A percentile compares a stretch with the other conserved stretches of the same genome.
Conservation (phyloP, 2,797 vertebrate species). For the Melanogrammus aeglefinus region DNA sequence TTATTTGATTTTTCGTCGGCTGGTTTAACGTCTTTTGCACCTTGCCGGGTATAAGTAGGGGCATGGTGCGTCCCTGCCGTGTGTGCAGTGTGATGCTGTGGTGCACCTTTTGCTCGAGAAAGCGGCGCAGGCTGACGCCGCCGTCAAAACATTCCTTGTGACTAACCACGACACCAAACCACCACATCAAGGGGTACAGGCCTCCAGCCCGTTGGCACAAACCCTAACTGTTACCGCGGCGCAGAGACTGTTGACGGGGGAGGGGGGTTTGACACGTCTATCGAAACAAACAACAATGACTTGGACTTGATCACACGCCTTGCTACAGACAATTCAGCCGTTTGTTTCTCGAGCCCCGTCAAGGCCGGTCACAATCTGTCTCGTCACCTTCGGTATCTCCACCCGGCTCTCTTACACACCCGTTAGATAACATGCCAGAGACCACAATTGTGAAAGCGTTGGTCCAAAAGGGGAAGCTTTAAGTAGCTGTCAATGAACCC, state of each 20-base stretch:
- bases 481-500: too few species aligned
- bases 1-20: not conserved
- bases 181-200: not conserved
- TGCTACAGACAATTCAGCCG: not conserved
- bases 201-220: not conserved
- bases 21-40: not conserved
- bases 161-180: not conserved
- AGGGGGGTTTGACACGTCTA: not conserved
- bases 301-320: not conserved
- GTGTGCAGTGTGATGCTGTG: not conserved
- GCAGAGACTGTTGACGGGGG: not conserved
- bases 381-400: not conserved
- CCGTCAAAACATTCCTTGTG: not conserved
- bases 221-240: too few species aligned
- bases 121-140: not conserved
- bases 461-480: too few species aligned
- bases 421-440: not conserved
- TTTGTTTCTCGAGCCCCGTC: not conserved
- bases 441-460: not conserved
- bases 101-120: not conserved
- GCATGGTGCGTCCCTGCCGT: not conserved
- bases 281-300: not conserved
- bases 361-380: not conserved
- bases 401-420: not conserved
- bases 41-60: not conserved